Evolutionary conservation across 2,888 invertebrate species (phyloP).

Genomic region (Scaptodrosophila latifasciaeformis): DNA sequence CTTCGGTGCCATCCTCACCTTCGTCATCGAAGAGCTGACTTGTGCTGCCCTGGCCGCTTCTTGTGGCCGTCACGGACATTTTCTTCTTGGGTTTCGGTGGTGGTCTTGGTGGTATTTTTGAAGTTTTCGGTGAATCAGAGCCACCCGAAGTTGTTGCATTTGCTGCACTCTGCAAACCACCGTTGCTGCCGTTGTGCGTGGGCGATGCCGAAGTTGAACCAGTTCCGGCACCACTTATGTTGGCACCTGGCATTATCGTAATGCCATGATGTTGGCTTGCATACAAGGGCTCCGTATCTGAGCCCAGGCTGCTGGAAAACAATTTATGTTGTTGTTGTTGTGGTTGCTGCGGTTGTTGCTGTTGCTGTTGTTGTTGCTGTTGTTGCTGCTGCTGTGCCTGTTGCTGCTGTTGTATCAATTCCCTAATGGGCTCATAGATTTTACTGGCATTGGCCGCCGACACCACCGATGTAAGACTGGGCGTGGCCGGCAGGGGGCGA

Average conservation of each 20-base stretch:
- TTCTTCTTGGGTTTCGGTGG: conserved; percentile 89
- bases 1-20: conserved; percentile 92
- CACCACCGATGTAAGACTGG: conserved; percentile 69
- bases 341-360: conserved; percentile 49
- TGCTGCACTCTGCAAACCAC: conserved; percentile 1
- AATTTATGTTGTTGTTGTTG: conserved; percentile 42
- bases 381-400: conserved; percentile 42
- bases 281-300: conserved; percentile 73
- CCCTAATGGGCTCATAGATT: conserved; percentile 74
- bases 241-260: conserved; percentile 70
- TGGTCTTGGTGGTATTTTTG: conserved; percentile 88
- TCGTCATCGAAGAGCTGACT: conserved; percentile 91
- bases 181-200: conserved; percentile 16
- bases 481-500: conserved; percentile 81
- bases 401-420: conserved; percentile 62
- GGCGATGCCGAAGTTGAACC: conserved; percentile 15
- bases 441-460: conserved; percentile 58
- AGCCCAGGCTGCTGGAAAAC: conserved; percentile 22
- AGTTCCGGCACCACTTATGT: conserved; percentile 42
- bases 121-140: conserved; percentile 62
- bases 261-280: conserved; percentile 66
- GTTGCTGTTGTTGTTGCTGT: conserved; percentile 36
- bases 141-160: conserved; percentile 3
- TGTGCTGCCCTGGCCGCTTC: conserved; percentile 76
- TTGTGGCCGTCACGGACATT: conserved; percentile 81